Base-by-base conservation (phyloP, 2,888 invertebrate species). In the Sinotaia quadrata region DNA sequence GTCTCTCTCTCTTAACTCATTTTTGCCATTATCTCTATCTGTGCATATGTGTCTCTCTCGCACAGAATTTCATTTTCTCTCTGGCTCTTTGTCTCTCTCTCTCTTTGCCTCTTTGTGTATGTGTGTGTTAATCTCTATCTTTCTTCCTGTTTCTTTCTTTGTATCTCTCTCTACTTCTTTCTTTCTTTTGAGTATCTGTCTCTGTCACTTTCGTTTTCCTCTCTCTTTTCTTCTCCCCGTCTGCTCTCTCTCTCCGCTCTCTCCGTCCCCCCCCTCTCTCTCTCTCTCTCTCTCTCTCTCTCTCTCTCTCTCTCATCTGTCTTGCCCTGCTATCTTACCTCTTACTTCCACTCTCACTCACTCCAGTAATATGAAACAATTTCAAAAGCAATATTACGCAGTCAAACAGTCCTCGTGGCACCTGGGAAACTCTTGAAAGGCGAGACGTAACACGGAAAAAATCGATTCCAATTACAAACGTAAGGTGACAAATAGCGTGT, bases 1-100 rank as follows among this genome's bases (percentile, higher is more conserved):
- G 41, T 37, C 54, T 65, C 54, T 65, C 49, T 56, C 41, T 36
- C 33, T 49, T n/a, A n/a, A n/a, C n/a, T n/a, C n/a, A n/a, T n/a
- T n/a, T n/a, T 5, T 49, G 31, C 33, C 2, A 47, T n/a, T 44
- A 5, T 61, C 29, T 33, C 2, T 33, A 10, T 44, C n/a, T n/a
- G 31, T 33, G 31, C 29, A 21, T 61, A 5, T 44, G 10, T 47
- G 4, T 44, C 33, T 49, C 7, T 51, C 8, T 15, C 41, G 24
- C 47, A 34, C 31, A 27, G 34, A 51, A n/a, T 62, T 24, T 51
- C 34, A 51, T 52, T 65, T 27, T 54, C 31, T 54, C 36, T 65
- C 4, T 54, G 12, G 54, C 65, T 65, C 2, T 54, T 41, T 56
- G 12, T 59, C 8, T 21, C 24, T 67, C 51, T 67, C 4, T 58